A percentile compares a stretch with the other conserved stretches of the same genome.
phyloP scores from a whole-genome alignment of 2,888 invertebrate genomes.

The Dicyrtoma fusca region DNA sequence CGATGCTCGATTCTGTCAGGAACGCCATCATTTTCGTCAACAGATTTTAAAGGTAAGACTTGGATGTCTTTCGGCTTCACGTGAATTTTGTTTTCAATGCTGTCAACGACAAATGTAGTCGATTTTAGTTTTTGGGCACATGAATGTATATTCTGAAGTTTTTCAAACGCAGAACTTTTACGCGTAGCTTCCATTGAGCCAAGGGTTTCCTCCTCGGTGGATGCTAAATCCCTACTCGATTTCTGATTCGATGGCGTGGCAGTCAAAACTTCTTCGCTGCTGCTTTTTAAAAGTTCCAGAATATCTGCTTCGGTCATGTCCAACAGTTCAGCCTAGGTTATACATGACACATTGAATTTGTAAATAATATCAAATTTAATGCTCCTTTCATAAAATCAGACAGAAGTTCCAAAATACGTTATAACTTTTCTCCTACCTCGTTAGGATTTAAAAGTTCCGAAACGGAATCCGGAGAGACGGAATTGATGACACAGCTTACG shows the following conservation, averaged over 20 bases:
- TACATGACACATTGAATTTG: too few species aligned
- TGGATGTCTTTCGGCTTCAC: too few species aligned
- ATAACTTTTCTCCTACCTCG: constrained; percentile 40
- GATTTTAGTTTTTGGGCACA: constrained; percentile 5
- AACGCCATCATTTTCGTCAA: too few species aligned
- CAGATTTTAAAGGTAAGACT: too few species aligned
- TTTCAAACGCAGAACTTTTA: neutral
- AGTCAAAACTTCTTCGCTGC: neutral
- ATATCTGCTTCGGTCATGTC: constrained; percentile 21
- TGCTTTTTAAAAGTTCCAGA: neutral
- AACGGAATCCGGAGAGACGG: constrained; percentile 43
- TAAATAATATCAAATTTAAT: too few species aligned
- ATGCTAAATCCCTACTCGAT: too few species aligned
- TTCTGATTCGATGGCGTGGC: too few species aligned
- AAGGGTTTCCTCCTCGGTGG: neutral
- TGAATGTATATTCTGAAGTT: neutral
- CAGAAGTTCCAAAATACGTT: too few species aligned
- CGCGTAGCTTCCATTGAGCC: neutral
- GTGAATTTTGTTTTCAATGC: too few species aligned
- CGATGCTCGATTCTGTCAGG: too few species aligned
- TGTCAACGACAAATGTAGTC: neutral
- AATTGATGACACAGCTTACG: constrained; percentile 61
- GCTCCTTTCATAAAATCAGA: too few species aligned
- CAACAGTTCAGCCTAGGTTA: constrained; percentile 17
- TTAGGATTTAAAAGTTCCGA: constrained; percentile 52